These are phyloP conservation scores for Patella depressa DNA, from an alignment of 2,888 invertebrate species.

Conservation along the genomic window DNA sequence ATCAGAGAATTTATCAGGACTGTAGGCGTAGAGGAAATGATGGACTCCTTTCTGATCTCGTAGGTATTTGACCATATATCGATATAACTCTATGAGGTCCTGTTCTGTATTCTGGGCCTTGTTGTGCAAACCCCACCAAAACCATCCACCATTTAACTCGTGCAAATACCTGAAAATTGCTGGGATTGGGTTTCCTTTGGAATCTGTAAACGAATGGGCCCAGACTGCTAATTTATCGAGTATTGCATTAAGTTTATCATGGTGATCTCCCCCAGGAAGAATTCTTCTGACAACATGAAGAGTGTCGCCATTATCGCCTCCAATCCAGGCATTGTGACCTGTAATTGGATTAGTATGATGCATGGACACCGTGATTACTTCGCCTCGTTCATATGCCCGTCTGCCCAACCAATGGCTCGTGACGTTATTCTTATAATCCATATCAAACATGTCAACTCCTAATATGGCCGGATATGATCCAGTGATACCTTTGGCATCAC, in stretches of 20 bases:
- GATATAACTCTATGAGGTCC: constrained; percentile 34
- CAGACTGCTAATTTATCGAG: constrained; percentile 31
- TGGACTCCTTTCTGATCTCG: constrained; percentile 36
- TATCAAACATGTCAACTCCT: constrained; percentile 32
- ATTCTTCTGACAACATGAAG: constrained; percentile 26
- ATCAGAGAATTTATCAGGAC: constrained; percentile 30
- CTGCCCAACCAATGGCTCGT: constrained; percentile 24
- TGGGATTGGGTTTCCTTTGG: constrained; percentile 20
- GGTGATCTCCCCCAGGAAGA: constrained; percentile 32
- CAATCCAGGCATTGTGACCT: constrained; percentile 26
- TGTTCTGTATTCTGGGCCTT: constrained; percentile 28
- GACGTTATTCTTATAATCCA: constrained; percentile 13
- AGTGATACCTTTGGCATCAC: constrained; percentile 34
- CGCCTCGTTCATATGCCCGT: constrained; percentile 29
- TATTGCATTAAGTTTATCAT: constrained; percentile 21
- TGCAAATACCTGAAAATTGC: too few species aligned
- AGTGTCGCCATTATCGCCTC: constrained; percentile 25
- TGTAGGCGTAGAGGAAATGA: constrained; percentile 39
- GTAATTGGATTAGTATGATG: constrained; percentile 33
- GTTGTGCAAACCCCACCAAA: background rate
- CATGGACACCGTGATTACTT: constrained; percentile 31
- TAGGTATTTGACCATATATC: constrained; percentile 32
- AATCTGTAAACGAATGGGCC: constrained; percentile 29
- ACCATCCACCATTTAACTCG: too few species aligned
- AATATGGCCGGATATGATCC: constrained; percentile 38